A percentile compares a stretch with the other conserved stretches of the same genome.
phyloP scores from a whole-genome alignment of 2,888 invertebrate species.

The Palloptera scutellata region DNA sequence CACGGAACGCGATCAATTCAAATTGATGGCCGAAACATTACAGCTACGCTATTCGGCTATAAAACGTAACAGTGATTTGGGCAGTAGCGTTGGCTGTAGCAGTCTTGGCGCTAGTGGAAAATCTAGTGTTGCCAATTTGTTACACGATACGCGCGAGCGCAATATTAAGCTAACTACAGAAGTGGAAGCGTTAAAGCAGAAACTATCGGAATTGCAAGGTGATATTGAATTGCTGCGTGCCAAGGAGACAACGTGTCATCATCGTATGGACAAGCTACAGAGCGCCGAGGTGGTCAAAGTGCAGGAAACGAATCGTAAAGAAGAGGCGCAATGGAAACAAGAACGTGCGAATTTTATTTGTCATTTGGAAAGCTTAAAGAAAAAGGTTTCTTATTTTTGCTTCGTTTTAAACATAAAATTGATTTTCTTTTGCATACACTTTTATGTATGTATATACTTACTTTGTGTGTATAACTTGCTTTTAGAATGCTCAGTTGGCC shows the following conservation, averaged over 20 bases:
- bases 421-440: not conserved
- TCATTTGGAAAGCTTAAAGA: slow-evolving; percentile 60
- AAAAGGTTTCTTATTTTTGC: slow-evolving; percentile 44
- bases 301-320: slow-evolving; percentile 39
- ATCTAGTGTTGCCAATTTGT: slow-evolving; percentile 68
- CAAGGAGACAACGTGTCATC: not conserved
- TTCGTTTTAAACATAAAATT: no score
- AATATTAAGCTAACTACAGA: slow-evolving; percentile 68
- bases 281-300: slow-evolving; percentile 25
- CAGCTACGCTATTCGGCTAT: slow-evolving; percentile 68
- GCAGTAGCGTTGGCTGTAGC: slow-evolving; percentile 53
- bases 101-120: slow-evolving; percentile 48
- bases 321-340: slow-evolving; percentile 58
- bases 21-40: slow-evolving; percentile 80
- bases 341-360: slow-evolving; percentile 61
- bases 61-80: slow-evolving; percentile 61
- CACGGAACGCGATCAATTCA: slow-evolving; percentile 81
- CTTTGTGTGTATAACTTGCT: slow-evolving; percentile 21
- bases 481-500: slow-evolving; percentile 76
- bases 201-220: slow-evolving; percentile 74
- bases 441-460: no score
- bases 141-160: slow-evolving; percentile 69
- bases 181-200: slow-evolving; percentile 76
- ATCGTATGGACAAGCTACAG: slow-evolving; percentile 24
- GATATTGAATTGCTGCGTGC: slow-evolving; percentile 72